Conservation (phyloP, 1,140 invertebrate genomes). For the Periplaneta americana region DNA sequence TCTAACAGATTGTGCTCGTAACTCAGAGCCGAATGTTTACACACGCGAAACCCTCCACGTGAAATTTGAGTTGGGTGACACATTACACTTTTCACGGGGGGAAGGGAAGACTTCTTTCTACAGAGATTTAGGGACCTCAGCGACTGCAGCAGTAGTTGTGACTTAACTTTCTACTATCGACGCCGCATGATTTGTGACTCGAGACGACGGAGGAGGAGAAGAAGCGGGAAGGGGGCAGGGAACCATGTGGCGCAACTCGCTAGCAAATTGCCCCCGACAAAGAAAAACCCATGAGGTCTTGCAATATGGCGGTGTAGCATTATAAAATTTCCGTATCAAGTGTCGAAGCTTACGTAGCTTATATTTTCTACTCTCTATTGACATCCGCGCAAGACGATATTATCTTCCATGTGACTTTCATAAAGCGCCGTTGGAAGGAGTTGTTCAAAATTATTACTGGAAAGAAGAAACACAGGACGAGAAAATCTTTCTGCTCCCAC, state of each 20-base stretch:
- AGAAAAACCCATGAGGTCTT: background rate
- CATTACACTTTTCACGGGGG: background rate
- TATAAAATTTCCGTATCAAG: background rate
- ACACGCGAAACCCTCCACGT: too few relatives aligned
- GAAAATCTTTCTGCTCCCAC: too few relatives aligned
- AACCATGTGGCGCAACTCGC: background rate
- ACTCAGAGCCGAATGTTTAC: too few relatives aligned
- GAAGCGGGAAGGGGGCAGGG: background rate
- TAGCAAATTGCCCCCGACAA: background rate
- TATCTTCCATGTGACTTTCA: too few relatives aligned
- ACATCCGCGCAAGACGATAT: too few relatives aligned
- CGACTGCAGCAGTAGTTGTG: too few relatives aligned
- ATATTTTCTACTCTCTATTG: too few relatives aligned
- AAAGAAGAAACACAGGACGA: too few relatives aligned
- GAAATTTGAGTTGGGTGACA: too few relatives aligned
- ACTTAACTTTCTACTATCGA: background rate
- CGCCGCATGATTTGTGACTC: background rate
- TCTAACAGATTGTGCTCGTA: too few relatives aligned
- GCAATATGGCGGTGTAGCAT: background rate
- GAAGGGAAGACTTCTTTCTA: background rate
- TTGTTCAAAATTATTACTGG: too few relatives aligned
- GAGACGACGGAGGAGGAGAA: background rate
- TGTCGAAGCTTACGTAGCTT: background rate
- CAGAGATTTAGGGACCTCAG: background rate
- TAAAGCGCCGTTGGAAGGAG: too few relatives aligned